Percentiles rank a stretch among this genome's conserved stretches.
Evolutionary conservation across 2,113 vertebrate genomes (phyloP).

Genomic region (Amia ocellicauda): DNA sequence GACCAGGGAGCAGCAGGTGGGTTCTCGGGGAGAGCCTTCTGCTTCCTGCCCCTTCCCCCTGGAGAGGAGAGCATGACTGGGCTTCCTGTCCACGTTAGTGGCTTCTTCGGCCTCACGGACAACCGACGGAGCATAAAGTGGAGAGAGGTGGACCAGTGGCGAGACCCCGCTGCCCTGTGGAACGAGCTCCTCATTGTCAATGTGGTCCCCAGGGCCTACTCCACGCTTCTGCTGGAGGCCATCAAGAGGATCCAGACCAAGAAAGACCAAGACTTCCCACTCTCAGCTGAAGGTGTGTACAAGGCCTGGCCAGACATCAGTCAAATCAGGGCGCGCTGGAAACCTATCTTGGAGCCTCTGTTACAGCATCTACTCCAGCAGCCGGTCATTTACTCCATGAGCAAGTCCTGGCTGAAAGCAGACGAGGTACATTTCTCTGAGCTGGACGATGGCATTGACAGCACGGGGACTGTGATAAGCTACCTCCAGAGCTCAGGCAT

Average conservation of each 20-base stretch:
- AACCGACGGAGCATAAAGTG: constrained; percentile 97
- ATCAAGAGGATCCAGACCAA: constrained; percentile 77
- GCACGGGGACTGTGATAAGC: constrained; percentile 75
- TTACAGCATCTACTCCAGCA: constrained; percentile 80
- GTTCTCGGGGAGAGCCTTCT: constrained; percentile 91
- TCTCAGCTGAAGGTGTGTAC: constrained; percentile 76
- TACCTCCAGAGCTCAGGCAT: constrained; percentile 93
- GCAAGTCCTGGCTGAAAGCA: constrained; percentile 75
- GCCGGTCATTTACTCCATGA: constrained; percentile 77
- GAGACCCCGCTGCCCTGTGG: constrained; percentile 93
- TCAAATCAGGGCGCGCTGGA: constrained; percentile 80
- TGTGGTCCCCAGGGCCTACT: constrained; percentile 85
- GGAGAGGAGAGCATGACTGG: constrained; percentile 94
- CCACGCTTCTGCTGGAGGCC: constrained; percentile 80
- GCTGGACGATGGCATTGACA: constrained; percentile 69
- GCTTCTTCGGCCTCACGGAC: constrained; percentile 96
- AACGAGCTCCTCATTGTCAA: constrained; percentile 87
- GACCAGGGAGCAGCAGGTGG: constrained; percentile 70
- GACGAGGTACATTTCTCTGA: constrained; percentile 85
- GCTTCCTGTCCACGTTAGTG: constrained; percentile 93
- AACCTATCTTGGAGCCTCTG: constrained; percentile 80
- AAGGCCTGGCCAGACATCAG: constrained; percentile 82
- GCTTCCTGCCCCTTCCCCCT: constrained; percentile 91
- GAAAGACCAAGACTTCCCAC: constrained; percentile 73
- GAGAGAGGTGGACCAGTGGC: constrained; percentile 94